phyloP scores from a whole-genome alignment of 53 echinoderm and acorn worm genomes.

The Henricia sp. region DNA sequence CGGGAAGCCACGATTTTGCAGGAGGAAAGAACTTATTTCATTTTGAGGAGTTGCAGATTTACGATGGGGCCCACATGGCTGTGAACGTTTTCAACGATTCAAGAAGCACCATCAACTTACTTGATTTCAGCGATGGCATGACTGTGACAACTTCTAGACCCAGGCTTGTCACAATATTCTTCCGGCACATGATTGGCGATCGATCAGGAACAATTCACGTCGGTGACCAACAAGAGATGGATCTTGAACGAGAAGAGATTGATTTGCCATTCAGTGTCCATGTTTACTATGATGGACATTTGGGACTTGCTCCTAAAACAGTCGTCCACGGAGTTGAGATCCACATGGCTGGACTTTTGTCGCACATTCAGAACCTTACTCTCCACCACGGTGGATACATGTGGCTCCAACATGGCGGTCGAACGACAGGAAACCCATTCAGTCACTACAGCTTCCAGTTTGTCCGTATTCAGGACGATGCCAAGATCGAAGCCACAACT shows the following conservation, averaged over 20 bases:
- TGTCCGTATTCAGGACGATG: constrained; percentile 80
- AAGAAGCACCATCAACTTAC: constrained; percentile 25
- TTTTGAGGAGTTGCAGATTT: constrained; percentile 95
- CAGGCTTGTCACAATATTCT: constrained; percentile 61
- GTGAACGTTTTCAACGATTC: constrained; percentile 66
- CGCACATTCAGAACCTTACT: constrained; percentile 82
- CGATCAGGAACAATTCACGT: constrained; percentile 85
- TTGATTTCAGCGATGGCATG: constrained; percentile 16
- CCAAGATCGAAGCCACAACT: constrained; percentile 74
- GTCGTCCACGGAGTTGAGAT: constrained; percentile 93
- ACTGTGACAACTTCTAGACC: constrained; percentile 10
- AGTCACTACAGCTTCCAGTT: constrained; percentile 82
- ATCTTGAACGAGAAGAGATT: constrained; percentile 83
- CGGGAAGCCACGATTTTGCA: constrained; percentile 86
- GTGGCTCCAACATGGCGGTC: constrained; percentile 88
- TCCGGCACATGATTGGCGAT: constrained; percentile 91
- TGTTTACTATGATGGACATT: constrained; percentile 86
- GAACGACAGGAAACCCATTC: constrained; percentile 74
- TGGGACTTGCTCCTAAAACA: constrained; percentile 85
- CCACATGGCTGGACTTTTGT: constrained; percentile 80
- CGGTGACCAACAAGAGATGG: constrained; percentile 87
- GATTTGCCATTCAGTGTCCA: constrained; percentile 91
- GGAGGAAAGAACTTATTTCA: constrained; percentile 74
- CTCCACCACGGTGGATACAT: constrained; percentile 89
- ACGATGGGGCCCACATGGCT: constrained; percentile 85